These are phyloP conservation scores for Diploptera punctata DNA, from an alignment of 2,888 invertebrate genomes.

Conservation along the genomic window DNA sequence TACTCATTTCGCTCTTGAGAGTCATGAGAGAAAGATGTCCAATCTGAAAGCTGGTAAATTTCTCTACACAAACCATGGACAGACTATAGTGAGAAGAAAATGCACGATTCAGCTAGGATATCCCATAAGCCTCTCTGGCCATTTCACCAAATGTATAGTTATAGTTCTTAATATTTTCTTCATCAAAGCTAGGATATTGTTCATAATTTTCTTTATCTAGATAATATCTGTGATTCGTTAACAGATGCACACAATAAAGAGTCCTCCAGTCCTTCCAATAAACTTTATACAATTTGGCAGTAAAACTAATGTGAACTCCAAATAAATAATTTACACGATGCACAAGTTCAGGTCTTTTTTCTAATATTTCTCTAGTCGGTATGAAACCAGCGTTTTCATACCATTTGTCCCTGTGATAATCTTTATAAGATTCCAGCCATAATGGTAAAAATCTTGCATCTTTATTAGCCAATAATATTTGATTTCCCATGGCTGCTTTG, in stretches of 20 bases:
- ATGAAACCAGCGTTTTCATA: constrained; percentile 55
- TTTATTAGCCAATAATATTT: constrained; percentile 51
- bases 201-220: not conserved
- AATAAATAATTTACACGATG: constrained; percentile 51
- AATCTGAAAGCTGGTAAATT: too few species aligned
- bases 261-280: constrained; percentile 49
- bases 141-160: not conserved
- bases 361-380: constrained; percentile 51
- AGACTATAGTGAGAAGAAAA: too few species aligned
- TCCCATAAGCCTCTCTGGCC: not conserved
- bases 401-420: constrained; percentile 50
- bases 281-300: constrained; percentile 48
- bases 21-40: too few species aligned
- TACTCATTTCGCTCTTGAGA: too few species aligned
- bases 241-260: constrained; percentile 51
- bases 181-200: not conserved
- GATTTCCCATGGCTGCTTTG: constrained; percentile 50
- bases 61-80: too few species aligned
- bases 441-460: constrained; percentile 51
- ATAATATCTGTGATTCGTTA: constrained; percentile 49
- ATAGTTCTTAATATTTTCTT: not conserved
- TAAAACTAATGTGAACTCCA: constrained; percentile 52
- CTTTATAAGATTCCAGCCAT: constrained; percentile 52
- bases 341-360: constrained; percentile 49
- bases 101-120: too few species aligned